Evolutionary conservation across 2,888 invertebrate species (phyloP), one percentile per base, ranked within the genome.

Genomic region (Agapostemon virescens): DNA sequence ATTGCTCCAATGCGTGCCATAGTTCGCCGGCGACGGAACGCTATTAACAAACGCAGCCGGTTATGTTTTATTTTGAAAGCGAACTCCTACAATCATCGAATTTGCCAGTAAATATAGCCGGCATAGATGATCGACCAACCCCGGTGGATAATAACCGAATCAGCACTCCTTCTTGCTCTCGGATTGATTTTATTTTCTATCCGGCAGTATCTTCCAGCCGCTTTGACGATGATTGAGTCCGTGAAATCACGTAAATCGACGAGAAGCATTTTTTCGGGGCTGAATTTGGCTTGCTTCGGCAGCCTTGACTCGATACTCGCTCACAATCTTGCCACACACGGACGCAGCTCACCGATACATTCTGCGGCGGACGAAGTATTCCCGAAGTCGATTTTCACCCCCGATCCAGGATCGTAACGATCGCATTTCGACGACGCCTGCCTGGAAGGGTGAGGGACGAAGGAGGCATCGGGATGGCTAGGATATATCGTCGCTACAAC

Each of bases 401-500:
- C 64, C 80, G 80, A 86, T 84, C 83, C 84, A 58, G 45, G 74
- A 80, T 84, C 81, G 83, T 81, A 86, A 84, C 86, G 86, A 79
- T 83, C 81, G 84, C 75, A 83, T 84, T 86, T 80, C 82, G 84
- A 75, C 49, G 86, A 81, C 74, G 63, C 55, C 30, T 20, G 7
- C 26, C 61, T 58, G 63, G 63, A 49, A 52, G 69, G 71, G 26
- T 33, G n/a, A 33, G 52, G 64, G 67, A 61, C 30, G 78, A 67
- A 63, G 63, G 68, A 55, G 78, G 79, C 69, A 75, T 80, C 84
- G 78, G 73, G 70, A 77, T 81, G 73, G 82, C 82, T 77, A 61
- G 83, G 73, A 84, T 86, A 85, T 86, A 86, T 82, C 85, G 82
- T 55, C 61, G 75, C 79, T 83, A 80, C 84, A 84, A 86, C 87